Evolutionary conservation across 2,797 vertebrate genomes (phyloP), one percentile per base, ranked within the genome.

Genomic region (Acridotheres tristis): DNA sequence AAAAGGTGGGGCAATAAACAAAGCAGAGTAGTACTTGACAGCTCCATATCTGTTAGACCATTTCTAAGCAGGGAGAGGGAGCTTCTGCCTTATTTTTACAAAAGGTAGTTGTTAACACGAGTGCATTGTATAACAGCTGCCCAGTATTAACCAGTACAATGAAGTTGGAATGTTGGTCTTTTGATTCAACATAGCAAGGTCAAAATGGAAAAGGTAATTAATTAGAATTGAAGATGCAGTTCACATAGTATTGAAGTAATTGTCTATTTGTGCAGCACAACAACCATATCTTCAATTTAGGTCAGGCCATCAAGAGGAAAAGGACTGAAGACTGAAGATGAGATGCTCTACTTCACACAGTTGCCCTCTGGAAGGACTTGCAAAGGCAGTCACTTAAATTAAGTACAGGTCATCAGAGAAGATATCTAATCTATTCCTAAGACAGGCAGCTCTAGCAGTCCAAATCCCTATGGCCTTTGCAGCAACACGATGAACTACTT

Each of bases 301-400:
- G 98, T 98, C 98, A 98, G 95, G 93, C 93, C 90, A 96, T 97
- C 98, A 97, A 97, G 98, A 97, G 96, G 97, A 96, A 94, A 97
- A 97, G 96, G 96, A 95, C 93, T 89, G 75, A 94, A 94, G 93
- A 91, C 96, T 94, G 96, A 93, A 97, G 83, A 89, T 93, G 97
- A 97, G 97, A 98, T 89, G 98, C 98, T 98, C 98, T 97, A 97
- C 93, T 98, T 98, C 98, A 96, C 97, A 97, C 97, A 97, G 94
- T 90, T 96, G 97, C 97, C 98, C 98, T 97, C 98, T 97, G 96
- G 97, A 97, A 94, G 86, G 94, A 85, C 97, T 96, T 92, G 96
- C 94, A 94, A 98, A 98, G 93, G 97, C 98, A 98, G 98, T 98
- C 98, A 98, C 98, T 98, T 98, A 98, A 97, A 99, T 99, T 98